Conservation (phyloP, 2,888 invertebrate species). For the Phasia obesa region DNA sequence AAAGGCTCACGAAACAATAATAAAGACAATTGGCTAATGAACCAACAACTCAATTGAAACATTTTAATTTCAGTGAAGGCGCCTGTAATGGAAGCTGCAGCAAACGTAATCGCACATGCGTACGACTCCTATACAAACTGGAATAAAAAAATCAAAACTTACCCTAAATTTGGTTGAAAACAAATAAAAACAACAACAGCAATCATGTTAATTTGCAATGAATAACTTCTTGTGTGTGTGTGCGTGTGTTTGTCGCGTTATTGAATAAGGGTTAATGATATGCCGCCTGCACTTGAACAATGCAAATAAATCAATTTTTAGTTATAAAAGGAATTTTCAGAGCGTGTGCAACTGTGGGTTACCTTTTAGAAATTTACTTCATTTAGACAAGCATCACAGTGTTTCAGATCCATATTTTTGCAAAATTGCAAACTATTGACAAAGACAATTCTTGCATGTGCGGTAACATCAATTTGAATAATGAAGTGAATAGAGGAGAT, state of each 20-base stretch:
- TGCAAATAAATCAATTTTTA: slow-evolving; percentile 2
- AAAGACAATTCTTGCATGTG: too few species aligned
- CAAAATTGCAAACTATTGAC: neutral
- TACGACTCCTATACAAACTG: neutral
- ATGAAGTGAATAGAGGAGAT: neutral
- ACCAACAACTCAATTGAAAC: slow-evolving; percentile 57
- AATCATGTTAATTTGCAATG: slow-evolving; percentile 51
- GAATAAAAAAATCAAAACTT: slow-evolving; percentile 1
- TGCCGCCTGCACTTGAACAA: slow-evolving; percentile 43
- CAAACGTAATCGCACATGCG: too few species aligned
- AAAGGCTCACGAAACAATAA: slow-evolving; percentile 39
- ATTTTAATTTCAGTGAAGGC: slow-evolving; percentile 38
- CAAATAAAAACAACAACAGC: slow-evolving; percentile 7
- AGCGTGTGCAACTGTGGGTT: too few species aligned
- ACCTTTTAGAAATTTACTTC: neutral
- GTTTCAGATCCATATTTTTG: neutral
- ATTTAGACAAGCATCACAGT: slow-evolving; percentile 16
- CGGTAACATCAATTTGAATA: neutral
- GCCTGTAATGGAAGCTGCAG: too few species aligned
- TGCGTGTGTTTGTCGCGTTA: neutral
- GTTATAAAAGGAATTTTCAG: neutral
- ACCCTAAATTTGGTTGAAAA: slow-evolving; percentile 25
- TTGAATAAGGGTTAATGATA: slow-evolving; percentile 50
- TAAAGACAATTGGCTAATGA: slow-evolving; percentile 55
- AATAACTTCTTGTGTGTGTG: slow-evolving; percentile 6